phyloP scores from a whole-genome alignment of 2,888 invertebrate genomes.

The Drosophila nigritarsus region DNA sequence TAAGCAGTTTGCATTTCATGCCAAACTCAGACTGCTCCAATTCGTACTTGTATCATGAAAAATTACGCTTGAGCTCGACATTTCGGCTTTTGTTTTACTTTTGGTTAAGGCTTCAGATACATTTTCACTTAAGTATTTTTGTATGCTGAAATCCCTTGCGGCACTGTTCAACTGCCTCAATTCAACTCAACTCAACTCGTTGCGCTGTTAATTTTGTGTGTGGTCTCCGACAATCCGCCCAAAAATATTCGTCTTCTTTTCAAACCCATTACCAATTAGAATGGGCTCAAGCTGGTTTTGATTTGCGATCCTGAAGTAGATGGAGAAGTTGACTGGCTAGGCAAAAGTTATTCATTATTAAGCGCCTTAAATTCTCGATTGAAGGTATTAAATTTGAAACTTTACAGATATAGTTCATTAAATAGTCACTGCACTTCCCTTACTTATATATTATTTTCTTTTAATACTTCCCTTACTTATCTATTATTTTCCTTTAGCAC shows the following conservation, averaged over 20 bases:
- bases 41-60: slow-evolving; percentile 57
- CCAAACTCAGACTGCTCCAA: slow-evolving; percentile 26
- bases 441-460: no score
- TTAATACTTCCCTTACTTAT: neutral
- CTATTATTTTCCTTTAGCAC: neutral
- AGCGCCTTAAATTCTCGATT: neutral
- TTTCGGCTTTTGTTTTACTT: slow-evolving; percentile 24
- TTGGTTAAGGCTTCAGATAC: slow-evolving; percentile 38
- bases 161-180: slow-evolving; percentile 18
- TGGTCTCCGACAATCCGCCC: slow-evolving; percentile 41
- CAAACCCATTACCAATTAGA: neutral
- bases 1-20: slow-evolving; percentile 75
- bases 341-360: neutral
- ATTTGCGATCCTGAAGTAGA: neutral
- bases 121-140: slow-evolving; percentile 54
- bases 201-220: slow-evolving; percentile 45
- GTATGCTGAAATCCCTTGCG: slow-evolving; percentile 39
- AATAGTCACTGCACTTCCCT: neutral
- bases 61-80: slow-evolving; percentile 55
- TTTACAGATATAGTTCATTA: neutral
- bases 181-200: slow-evolving; percentile 21
- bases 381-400: neutral
- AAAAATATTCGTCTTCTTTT: slow-evolving; percentile 34
- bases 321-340: neutral
- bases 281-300: neutral